A percentile compares a stretch with the other conserved stretches of the same genome.
phyloP scores from a whole-genome alignment of 2,797 vertebrate genomes.

The Catharus ustulatus region DNA sequence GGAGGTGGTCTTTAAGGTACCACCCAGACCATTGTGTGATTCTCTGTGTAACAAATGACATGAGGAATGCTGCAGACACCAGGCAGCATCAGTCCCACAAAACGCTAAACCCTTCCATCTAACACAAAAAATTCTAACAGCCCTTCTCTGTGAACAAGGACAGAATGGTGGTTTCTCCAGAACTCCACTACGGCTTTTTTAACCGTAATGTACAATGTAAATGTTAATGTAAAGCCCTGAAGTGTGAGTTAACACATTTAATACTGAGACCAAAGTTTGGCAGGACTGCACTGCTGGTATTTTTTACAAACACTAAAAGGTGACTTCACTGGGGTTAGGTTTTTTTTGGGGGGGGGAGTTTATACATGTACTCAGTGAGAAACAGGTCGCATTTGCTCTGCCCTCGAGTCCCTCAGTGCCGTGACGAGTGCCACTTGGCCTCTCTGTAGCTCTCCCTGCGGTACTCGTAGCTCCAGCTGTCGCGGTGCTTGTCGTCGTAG shows the following conservation, averaged over 20 bases:
- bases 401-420: neutral
- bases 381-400: neutral
- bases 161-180: neutral
- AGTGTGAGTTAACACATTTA: slow-evolving; percentile 3
- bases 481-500: slow-evolving; percentile 76
- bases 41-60: neutral
- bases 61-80: no score
- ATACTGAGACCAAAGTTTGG: neutral
- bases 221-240: slow-evolving; percentile 11
- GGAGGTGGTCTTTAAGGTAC: neutral
- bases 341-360: neutral
- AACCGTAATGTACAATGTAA: no score
- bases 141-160: neutral
- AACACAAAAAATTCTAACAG: neutral
- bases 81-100: neutral
- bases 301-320: slow-evolving; percentile 25
- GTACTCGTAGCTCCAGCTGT: slow-evolving; percentile 77
- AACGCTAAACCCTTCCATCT: neutral
- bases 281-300: neutral
- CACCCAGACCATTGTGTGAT: neutral
- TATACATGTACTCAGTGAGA: neutral
- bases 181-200: rapidly evolving
- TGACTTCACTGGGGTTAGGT: neutral
- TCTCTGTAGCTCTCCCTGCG: slow-evolving; percentile 78
- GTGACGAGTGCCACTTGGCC: slow-evolving; percentile 80